Evolutionary conservation across 2,797 vertebrate species (phyloP).

Genomic region (Enteromius anoplus): DNA sequence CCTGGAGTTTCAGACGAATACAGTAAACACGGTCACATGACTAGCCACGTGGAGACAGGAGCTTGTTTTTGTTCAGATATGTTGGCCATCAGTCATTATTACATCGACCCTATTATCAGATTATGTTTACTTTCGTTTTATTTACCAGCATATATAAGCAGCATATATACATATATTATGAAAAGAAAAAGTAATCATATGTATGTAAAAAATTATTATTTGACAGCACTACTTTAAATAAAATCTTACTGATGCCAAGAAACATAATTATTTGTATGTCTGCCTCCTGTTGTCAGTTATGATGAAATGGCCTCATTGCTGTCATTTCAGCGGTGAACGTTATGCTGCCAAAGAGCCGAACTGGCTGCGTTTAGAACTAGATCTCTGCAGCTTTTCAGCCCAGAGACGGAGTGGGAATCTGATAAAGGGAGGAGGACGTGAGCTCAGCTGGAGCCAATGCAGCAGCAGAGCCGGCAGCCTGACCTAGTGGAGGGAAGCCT

Average conservation of each 20-base stretch:
- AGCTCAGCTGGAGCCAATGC: conserved; percentile 94
- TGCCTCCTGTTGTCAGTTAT: background rate
- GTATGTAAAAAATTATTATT: no score
- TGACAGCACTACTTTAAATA: no score
- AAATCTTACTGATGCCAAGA: background rate
- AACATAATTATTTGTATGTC: background rate
- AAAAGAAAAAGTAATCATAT: no score
- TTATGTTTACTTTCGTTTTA: background rate
- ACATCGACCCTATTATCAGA: conserved; percentile 8
- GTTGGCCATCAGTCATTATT: background rate
- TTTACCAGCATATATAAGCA: background rate
- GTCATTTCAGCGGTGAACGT: conserved; percentile 49
- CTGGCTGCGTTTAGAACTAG: conserved; percentile 60
- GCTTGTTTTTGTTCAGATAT: background rate
- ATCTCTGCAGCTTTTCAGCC: conserved; percentile 50
- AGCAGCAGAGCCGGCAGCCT: conserved; percentile 95
- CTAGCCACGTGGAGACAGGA: conserved; percentile 61
- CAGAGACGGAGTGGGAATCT: conserved; percentile 71
- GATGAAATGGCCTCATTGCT: background rate
- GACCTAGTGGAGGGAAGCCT: conserved; percentile 99
- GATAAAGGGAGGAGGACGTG: conserved; percentile 74
- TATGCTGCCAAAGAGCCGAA: conserved; percentile 71
- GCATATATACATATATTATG: no score
- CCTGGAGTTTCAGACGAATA: background rate
- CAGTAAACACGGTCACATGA: conserved; percentile 78